Evolutionary conservation across 1,140 invertebrate species (phyloP).

Genomic region (Halesus radiatus): DNA sequence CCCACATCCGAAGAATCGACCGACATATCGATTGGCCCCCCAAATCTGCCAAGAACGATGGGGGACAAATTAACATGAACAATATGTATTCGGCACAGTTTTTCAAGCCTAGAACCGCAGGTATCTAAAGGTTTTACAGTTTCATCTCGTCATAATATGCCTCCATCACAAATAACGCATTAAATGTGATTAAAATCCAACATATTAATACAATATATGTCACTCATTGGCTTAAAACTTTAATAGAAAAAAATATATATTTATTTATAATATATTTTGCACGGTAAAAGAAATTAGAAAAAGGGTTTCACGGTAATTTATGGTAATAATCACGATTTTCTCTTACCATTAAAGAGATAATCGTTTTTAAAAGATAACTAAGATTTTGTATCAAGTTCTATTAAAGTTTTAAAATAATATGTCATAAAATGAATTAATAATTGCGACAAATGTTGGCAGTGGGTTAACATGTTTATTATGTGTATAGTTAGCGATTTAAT

Average conservation of each 20-base stretch:
- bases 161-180: constrained; percentile 23
- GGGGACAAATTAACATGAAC: constrained; percentile 51
- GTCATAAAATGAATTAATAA: too few relatives aligned
- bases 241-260: constrained; percentile 7
- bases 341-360: too few relatives aligned
- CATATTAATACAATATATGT: neutral
- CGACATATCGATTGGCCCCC: constrained; percentile 54
- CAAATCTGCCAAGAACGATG: constrained; percentile 10
- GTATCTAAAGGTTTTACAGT: constrained; percentile 37
- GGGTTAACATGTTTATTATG: too few relatives aligned
- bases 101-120: constrained; percentile 50
- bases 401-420: too few relatives aligned
- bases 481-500: too few relatives aligned
- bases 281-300: too few relatives aligned
- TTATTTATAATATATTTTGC: too few relatives aligned
- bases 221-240: constrained; percentile 21
- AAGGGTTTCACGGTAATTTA: too few relatives aligned
- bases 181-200: constrained; percentile 5
- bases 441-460: too few relatives aligned
- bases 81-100: constrained; percentile 52
- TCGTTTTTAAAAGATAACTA: too few relatives aligned
- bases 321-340: too few relatives aligned
- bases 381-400: too few relatives aligned
- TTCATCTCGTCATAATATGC: neutral
- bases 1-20: constrained; percentile 53